Conservation (phyloP, 2,888 invertebrate genomes). For the Melipona beecheii region DNA sequence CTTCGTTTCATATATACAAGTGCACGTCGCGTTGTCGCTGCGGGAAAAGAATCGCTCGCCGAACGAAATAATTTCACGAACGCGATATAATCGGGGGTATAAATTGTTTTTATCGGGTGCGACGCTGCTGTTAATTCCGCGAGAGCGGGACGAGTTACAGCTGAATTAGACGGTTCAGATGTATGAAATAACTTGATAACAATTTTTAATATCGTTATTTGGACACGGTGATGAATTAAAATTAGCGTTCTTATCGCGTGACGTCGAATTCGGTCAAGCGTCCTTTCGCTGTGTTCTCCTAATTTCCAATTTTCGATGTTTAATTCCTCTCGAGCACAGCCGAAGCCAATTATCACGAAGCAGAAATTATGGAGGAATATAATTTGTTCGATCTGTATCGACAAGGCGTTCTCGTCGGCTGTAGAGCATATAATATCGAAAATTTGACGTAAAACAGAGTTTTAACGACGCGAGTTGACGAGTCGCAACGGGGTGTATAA, state of each 20-base stretch:
- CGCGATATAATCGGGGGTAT: background rate
- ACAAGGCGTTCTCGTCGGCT: background rate
- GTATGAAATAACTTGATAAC: background rate
- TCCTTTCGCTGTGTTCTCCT: too few relatives aligned
- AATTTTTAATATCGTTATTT: background rate
- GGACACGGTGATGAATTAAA: too few relatives aligned
- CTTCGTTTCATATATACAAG: background rate
- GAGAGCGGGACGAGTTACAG: background rate
- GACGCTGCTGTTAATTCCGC: background rate
- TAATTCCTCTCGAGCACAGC: too few relatives aligned
- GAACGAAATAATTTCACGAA: constrained; percentile 36
- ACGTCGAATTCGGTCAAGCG: too few relatives aligned
- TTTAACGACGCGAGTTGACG: background rate
- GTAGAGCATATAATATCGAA: background rate
- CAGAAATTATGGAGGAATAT: too few relatives aligned
- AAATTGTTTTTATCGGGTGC: background rate
- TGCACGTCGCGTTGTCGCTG: constrained; percentile 14
- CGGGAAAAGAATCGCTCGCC: constrained; percentile 34
- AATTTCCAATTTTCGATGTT: too few relatives aligned
- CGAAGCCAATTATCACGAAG: too few relatives aligned
- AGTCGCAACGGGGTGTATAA: background rate
- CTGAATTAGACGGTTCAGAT: background rate
- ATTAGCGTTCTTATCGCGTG: too few relatives aligned
- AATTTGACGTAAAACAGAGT: background rate
- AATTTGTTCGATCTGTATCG: background rate